Evolutionary conservation across 1,140 invertebrate genomes (phyloP).

Genomic region (Protaetia brevitarsis): DNA sequence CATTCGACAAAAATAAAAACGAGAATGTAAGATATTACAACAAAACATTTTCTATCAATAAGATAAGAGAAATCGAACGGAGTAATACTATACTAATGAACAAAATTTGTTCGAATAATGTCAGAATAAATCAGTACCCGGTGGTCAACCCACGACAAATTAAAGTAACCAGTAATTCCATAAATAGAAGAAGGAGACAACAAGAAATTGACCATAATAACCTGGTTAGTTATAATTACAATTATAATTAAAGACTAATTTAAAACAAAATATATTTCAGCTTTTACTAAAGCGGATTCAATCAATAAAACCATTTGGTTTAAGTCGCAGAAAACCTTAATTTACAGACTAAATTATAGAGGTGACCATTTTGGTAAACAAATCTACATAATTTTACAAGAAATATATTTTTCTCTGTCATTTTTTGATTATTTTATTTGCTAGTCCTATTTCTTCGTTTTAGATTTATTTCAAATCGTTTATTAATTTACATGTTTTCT

Average conservation of each 20-base stretch:
- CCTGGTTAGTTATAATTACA: conserved; percentile 29
- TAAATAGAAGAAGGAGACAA: conserved; percentile 37
- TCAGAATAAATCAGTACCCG: conserved; percentile 30
- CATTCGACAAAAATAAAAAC: background rate
- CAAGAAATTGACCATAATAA: conserved; percentile 39
- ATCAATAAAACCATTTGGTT: conserved; percentile 33
- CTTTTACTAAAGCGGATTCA: conserved; percentile 40
- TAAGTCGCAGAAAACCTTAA: conserved; percentile 12
- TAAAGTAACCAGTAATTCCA: conserved; percentile 30
- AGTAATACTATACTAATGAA: conserved; percentile 38
- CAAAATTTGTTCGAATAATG: conserved; percentile 35
- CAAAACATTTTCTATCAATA: conserved; percentile 32
- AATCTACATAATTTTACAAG: background rate
- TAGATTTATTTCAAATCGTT: background rate
- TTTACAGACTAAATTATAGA: background rate
- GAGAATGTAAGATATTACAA: conserved; percentile 2
- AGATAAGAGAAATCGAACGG: conserved; percentile 37
- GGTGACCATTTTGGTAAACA: background rate
- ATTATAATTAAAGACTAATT: background rate
- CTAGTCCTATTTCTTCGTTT: background rate
- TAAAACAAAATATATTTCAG: conserved; percentile 30
- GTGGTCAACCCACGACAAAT: background rate
- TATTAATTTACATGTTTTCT: background rate
- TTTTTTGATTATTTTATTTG: background rate
- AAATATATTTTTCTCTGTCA: background rate